These are phyloP conservation scores for Amazona ochrocephala DNA, from an alignment of 2,797 vertebrate species.

Conservation along the genomic window DNA sequence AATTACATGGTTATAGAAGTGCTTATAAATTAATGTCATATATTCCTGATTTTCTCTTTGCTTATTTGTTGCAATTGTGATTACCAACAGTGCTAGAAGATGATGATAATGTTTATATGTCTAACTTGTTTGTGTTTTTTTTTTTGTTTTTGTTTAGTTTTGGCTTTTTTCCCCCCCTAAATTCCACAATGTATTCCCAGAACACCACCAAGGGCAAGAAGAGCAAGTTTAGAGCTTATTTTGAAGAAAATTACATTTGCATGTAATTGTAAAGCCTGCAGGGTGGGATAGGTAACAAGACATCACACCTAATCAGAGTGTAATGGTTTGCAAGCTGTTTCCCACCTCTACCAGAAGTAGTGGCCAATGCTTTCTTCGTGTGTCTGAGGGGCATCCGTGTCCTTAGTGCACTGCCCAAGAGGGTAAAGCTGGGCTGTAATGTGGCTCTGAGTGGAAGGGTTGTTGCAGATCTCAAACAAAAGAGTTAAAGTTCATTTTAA, in stretches of 20 bases:
- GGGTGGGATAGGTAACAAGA: not conserved
- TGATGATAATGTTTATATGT: not conserved
- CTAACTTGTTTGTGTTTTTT: not conserved
- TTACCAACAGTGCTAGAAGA: not conserved
- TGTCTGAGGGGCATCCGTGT: not conserved
- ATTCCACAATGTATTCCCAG: not conserved
- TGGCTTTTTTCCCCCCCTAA: not conserved
- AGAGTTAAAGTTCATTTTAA: not conserved
- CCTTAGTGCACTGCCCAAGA: not conserved
- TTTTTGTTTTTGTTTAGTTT: not conserved
- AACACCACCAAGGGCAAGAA: not conserved
- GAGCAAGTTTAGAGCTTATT: not conserved
- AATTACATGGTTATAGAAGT: constrained; percentile 34
- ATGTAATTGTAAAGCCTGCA: not conserved
- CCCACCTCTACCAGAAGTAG: not conserved
- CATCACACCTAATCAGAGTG: not conserved
- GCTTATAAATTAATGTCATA: not conserved
- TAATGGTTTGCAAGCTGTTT: not conserved
- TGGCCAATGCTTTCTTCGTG: not conserved
- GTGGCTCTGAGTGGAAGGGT: not conserved
- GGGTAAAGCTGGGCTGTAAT: not conserved
- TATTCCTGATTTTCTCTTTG: not conserved
- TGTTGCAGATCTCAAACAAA: not conserved
- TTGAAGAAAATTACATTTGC: not conserved
- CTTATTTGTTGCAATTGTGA: not conserved